phyloP scores from a whole-genome alignment of 2,888 invertebrate species.

The Hirtodrosophila histrioides region DNA sequence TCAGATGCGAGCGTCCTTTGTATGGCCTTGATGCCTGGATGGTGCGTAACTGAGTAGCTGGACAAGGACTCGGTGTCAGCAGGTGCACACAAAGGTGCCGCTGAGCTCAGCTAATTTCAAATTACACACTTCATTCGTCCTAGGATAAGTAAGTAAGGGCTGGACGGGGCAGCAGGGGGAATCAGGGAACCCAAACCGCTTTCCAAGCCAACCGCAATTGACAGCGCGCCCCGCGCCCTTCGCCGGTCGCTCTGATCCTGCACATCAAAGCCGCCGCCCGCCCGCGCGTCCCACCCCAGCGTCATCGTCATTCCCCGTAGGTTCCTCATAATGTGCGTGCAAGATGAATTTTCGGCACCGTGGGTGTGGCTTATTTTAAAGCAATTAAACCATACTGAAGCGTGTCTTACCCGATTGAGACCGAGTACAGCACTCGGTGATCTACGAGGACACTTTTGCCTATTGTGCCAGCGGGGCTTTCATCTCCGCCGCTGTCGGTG shows the following conservation, averaged over 20 bases:
- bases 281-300: slow-evolving; percentile 36
- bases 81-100: slow-evolving; percentile 77
- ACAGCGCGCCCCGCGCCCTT: slow-evolving; percentile 59
- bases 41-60: slow-evolving; percentile 79
- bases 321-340: slow-evolving; percentile 69
- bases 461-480: slow-evolving; percentile 53
- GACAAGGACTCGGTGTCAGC: slow-evolving; percentile 60
- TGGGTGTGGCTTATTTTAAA: slow-evolving; percentile 79
- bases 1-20: slow-evolving; percentile 21
- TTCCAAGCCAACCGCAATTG: slow-evolving; percentile 72
- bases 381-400: slow-evolving; percentile 75
- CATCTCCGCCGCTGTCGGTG: slow-evolving; percentile 60
- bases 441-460: slow-evolving; percentile 74
- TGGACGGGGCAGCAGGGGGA: slow-evolving; percentile 26
- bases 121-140: slow-evolving; percentile 79
- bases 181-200: slow-evolving; percentile 62
- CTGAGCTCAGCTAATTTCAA: slow-evolving; percentile 77
- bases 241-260: slow-evolving; percentile 57
- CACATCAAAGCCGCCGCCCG: slow-evolving; percentile 61
- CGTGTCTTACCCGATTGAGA: slow-evolving; percentile 63
- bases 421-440: slow-evolving; percentile 40
- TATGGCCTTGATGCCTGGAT: slow-evolving; percentile 24
- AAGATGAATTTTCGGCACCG: slow-evolving; percentile 73
- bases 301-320: slow-evolving; percentile 2
- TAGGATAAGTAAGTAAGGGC: slow-evolving; percentile 46